A percentile compares a stretch with the other conserved stretches of the same genome.
Evolutionary conservation across 2,888 invertebrate species (phyloP).

Genomic region (Coelogynopora nodosa): DNA sequence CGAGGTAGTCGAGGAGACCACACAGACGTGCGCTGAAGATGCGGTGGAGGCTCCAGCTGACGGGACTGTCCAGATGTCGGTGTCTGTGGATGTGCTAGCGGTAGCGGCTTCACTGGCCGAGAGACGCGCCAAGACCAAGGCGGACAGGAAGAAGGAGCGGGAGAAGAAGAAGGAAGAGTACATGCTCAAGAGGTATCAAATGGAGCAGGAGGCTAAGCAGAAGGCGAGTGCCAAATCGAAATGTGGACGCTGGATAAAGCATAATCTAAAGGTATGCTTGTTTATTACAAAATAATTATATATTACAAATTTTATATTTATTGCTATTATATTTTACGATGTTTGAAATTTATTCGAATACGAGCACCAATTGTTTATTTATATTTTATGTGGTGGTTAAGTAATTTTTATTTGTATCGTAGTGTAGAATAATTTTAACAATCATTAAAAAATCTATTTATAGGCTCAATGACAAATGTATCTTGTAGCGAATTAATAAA

Average conservation of each 20-base stretch:
- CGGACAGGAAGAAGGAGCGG: constrained; percentile 46
- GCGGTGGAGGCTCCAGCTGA: not conserved
- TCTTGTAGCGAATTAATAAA: no score
- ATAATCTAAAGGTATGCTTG: constrained; percentile 65
- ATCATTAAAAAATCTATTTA: no score
- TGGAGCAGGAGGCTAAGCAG: constrained; percentile 41
- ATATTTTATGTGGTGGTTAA: no score
- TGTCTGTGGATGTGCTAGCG: not conserved
- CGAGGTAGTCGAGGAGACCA: not conserved
- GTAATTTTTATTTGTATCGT: no score
- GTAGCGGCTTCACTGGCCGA: not conserved
- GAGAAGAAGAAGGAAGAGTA: constrained; percentile 47
- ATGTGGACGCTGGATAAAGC: constrained; percentile 44
- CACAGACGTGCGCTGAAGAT: not conserved
- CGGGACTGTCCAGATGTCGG: not conserved
- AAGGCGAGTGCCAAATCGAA: constrained; percentile 41
- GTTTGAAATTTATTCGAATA: no score
- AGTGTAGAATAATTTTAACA: no score
- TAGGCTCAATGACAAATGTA: no score
- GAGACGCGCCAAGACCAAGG: constrained; percentile 30
- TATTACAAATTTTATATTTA: no score
- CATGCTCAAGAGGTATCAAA: constrained; percentile 40
- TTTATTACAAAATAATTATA: constrained; percentile 90
- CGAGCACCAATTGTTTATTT: no score
- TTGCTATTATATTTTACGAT: no score